Evolutionary conservation across 1,140 invertebrate genomes (phyloP).

Genomic region (Drosophila pseudoobscura): DNA sequence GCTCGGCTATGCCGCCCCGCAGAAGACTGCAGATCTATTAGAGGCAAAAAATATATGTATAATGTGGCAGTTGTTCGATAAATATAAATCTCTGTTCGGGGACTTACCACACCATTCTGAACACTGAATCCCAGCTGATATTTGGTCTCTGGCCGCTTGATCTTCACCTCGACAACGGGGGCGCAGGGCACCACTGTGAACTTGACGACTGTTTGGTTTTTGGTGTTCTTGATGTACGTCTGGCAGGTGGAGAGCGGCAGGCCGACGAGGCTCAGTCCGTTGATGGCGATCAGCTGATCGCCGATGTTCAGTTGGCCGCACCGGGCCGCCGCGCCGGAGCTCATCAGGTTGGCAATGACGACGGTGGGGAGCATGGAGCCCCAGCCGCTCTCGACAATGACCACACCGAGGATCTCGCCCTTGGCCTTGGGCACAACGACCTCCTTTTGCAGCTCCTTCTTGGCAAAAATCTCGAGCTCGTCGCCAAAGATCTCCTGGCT

Average conservation of each 20-base stretch:
- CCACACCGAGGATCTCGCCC: conserved; percentile 98
- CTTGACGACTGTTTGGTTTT: conserved; percentile 98
- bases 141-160: conserved; percentile 99
- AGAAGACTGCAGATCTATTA: conserved; percentile 97
- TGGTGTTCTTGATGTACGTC: conserved; percentile 99
- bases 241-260: conserved; percentile 98
- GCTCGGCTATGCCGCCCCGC: conserved; percentile 98
- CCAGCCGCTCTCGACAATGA: conserved; percentile 99
- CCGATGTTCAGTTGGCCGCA: conserved; percentile 99
- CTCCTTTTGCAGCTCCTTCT: conserved; percentile 99
- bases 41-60: conserved; percentile 5
- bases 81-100: too few relatives aligned
- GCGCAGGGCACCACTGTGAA: conserved; percentile 99
- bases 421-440: conserved; percentile 99
- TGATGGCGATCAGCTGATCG: conserved; percentile 99
- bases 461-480: conserved; percentile 99
- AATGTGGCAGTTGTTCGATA: background rate
- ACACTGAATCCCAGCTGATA: conserved; percentile 99
- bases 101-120: conserved; percentile 98
- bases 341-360: conserved; percentile 98
- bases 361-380: conserved; percentile 99
- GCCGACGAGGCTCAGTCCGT: conserved; percentile 98
- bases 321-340: conserved; percentile 96
- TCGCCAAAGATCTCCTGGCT: conserved; percentile 99
- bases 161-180: conserved; percentile 99